phyloP scores from a whole-genome alignment of 1,140 invertebrate species.

The Lucilia cuprina region DNA sequence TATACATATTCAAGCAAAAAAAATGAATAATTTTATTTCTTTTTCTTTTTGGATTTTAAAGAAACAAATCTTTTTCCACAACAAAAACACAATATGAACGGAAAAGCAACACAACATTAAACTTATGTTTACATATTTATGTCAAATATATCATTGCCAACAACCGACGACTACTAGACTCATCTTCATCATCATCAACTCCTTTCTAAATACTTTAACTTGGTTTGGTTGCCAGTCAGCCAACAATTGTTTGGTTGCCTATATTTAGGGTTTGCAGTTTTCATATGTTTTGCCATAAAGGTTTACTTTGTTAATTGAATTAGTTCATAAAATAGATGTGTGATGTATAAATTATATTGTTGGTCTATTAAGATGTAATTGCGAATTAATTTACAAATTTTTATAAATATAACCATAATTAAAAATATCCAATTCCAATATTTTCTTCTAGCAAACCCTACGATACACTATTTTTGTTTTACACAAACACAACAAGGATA shows the following conservation, averaged over 20 bases:
- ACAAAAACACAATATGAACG: conserved; percentile 1
- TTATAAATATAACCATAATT: too few relatives aligned
- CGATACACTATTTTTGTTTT: too few relatives aligned
- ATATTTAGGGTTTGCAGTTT: background rate
- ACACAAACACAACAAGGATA: too few relatives aligned
- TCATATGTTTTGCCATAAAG: too few relatives aligned
- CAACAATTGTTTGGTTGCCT: background rate
- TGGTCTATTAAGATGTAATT: too few relatives aligned
- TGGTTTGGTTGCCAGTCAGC: background rate
- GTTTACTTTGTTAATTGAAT: too few relatives aligned
- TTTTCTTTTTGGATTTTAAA: background rate
- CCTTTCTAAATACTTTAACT: background rate
- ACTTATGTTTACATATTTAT: conserved; percentile 39
- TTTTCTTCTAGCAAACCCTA: too few relatives aligned
- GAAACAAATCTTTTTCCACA: background rate
- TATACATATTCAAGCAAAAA: background rate
- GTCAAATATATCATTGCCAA: conserved; percentile 38
- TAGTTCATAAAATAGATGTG: too few relatives aligned
- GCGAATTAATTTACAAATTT: too few relatives aligned
- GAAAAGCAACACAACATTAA: conserved; percentile 34
- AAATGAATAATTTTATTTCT: background rate
- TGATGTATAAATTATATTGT: too few relatives aligned
- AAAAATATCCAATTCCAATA: too few relatives aligned
- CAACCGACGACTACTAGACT: background rate
- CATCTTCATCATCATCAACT: background rate